These are phyloP conservation scores for Rhamphomyia laevipes DNA, from an alignment of 2,888 invertebrate genomes.

Conservation along the genomic window DNA sequence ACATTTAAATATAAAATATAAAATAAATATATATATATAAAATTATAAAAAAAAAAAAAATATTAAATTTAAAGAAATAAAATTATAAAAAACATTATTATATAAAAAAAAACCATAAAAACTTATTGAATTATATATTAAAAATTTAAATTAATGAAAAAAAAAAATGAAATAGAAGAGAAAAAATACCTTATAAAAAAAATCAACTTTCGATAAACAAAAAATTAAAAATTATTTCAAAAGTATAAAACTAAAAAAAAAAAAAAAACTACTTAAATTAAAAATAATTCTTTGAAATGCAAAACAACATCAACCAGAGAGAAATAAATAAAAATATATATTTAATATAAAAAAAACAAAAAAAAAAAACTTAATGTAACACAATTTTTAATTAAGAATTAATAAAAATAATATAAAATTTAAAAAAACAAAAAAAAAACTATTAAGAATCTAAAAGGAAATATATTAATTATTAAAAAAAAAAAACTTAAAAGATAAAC, in stretches of 20 bases:
- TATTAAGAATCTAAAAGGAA: too few relatives aligned
- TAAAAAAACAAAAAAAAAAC: too few relatives aligned
- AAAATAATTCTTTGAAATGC: slow-evolving; percentile 7
- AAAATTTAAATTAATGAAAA: slow-evolving; percentile 9
- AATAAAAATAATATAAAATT: too few relatives aligned
- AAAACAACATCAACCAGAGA: too few relatives aligned
- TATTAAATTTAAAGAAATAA: slow-evolving; percentile 15
- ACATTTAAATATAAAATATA: slow-evolving; percentile 22
- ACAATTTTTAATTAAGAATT: too few relatives aligned
- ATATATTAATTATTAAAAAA: too few relatives aligned
- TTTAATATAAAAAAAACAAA: too few relatives aligned
- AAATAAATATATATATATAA: slow-evolving; percentile 12
- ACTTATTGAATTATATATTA: slow-evolving; percentile 13
- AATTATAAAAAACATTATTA: slow-evolving; percentile 16
- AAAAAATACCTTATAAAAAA: slow-evolving; percentile 8
- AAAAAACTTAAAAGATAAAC: too few relatives aligned
- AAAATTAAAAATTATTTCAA: slow-evolving; percentile 10
- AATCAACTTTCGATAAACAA: slow-evolving; percentile 10
- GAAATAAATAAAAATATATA: too few relatives aligned
- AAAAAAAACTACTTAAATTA: slow-evolving; percentile 5
- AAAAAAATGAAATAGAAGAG: slow-evolving; percentile 13
- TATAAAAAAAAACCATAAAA: slow-evolving; percentile 11
- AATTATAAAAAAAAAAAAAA: slow-evolving; percentile 17
- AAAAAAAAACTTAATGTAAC: too few relatives aligned
- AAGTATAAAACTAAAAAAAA: slow-evolving; percentile 2